Evolutionary conservation across 2,888 invertebrate species (phyloP).

Genomic region (Mythimna ferrago): DNA sequence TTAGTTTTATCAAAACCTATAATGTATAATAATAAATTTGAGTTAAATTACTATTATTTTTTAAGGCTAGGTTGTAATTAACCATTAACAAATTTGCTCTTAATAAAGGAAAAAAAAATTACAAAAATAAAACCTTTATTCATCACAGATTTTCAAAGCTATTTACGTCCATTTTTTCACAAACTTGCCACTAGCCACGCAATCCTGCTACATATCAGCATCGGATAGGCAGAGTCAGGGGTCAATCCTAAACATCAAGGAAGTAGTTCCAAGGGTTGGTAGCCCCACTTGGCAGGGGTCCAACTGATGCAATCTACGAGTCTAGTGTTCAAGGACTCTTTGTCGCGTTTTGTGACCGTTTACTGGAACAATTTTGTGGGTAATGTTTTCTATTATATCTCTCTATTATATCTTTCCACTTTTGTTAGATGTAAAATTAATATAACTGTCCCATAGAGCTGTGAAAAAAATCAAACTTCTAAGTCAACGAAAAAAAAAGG

Average conservation of each 20-base stretch:
- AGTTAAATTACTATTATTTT: too few relatives aligned
- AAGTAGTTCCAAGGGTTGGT: constrained; percentile 40
- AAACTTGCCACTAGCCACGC: not conserved
- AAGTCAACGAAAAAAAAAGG: too few relatives aligned
- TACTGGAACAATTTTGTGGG: constrained; percentile 22
- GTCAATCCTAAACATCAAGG: constrained; percentile 28
- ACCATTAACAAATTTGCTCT: too few relatives aligned
- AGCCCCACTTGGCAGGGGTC: constrained; percentile 54
- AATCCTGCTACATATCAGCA: constrained; percentile 9
- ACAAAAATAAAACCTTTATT: not conserved
- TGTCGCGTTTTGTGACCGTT: constrained; percentile 26
- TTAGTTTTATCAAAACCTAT: too few relatives aligned
- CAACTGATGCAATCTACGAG: constrained; percentile 56
- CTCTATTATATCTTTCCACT: constrained; percentile 30
- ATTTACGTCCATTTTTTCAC: not conserved
- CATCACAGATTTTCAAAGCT: not conserved
- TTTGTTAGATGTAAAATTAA: not conserved
- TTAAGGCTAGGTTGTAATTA: too few relatives aligned
- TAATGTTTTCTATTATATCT: constrained; percentile 37
- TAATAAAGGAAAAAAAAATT: too few relatives aligned
- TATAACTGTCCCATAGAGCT: not conserved
- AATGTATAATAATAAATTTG: too few relatives aligned
- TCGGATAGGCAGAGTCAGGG: constrained; percentile 9
- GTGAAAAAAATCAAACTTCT: too few relatives aligned
- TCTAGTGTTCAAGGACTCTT: constrained; percentile 25